Evolutionary conservation across 2,797 vertebrate species (phyloP).

Genomic region (Falco cherrug): DNA sequence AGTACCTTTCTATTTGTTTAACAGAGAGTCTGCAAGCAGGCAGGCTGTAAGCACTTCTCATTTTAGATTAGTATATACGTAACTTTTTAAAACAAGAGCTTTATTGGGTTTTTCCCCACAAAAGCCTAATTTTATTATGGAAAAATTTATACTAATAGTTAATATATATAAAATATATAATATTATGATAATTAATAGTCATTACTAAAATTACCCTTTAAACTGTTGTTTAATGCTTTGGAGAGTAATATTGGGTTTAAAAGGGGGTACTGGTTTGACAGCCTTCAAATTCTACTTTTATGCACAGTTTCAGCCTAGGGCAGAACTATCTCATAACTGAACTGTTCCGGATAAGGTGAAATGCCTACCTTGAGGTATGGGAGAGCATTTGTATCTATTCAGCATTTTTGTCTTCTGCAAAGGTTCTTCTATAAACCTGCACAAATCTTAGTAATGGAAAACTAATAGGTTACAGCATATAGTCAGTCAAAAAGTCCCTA

Average conservation of each 20-base stretch:
- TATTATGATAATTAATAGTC: not conserved
- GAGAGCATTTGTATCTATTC: not conserved
- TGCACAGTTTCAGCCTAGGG: not conserved
- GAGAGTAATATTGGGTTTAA: not conserved
- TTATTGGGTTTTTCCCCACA: not conserved
- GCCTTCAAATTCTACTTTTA: not conserved
- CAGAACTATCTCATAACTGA: not conserved
- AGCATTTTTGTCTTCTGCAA: not conserved
- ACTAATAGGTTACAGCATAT: not conserved
- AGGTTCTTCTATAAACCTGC: not conserved
- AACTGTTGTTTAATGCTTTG: not conserved
- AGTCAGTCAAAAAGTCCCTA: not conserved
- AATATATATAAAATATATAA: too few relatives aligned
- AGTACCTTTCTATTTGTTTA: not conserved
- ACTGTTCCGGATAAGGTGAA: not conserved
- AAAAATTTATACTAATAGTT: not conserved
- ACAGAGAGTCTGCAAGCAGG: not conserved
- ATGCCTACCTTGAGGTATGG: not conserved
- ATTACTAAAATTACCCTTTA: not conserved
- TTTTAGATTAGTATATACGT: not conserved
- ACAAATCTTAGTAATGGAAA: not conserved
- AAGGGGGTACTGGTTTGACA: not conserved
- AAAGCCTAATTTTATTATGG: not conserved
- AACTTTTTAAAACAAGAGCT: not conserved
- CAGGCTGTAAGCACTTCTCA: not conserved